Base-by-base conservation (phyloP, 2,113 vertebrate species). In the Alosa alosa region DNA sequence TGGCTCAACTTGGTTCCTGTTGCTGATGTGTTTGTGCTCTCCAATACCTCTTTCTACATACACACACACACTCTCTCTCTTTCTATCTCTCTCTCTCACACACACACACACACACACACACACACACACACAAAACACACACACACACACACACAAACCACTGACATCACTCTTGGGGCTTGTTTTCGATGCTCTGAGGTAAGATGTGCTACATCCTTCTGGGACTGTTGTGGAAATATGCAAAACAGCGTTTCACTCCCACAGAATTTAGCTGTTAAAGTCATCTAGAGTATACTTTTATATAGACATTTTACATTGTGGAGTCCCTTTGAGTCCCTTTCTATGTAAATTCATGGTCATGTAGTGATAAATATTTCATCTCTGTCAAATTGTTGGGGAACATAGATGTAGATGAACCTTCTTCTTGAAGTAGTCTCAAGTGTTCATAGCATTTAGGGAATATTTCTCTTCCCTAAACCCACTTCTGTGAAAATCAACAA, bases 1-100 rank as follows among this genome's bases (percentile, higher is more conserved):
- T 93, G 96, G 96, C 97, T 98, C 96, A 97, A 98, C 97, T 97
- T 97, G 96, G 96, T 99, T 99, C 97, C 98, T 99, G 97, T 97
- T 97, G 97, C 96, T 96, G 96, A 96, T 96, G 96, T 96, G 96
- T 96, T 98, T 96, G 95, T 94, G 95, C 95, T 96, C 89, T 81
- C 94, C 94, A 95, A 90, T 90, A 91, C 89, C 88, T 90, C 91
- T 88, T 93, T 92, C 92, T 91, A 64, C 60, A 52, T 52, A 52
- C 55, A 57, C 55, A 57, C 17, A 57, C 55, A 57, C 55, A 57
- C 52, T 31, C 31, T 31, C 1, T 31, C 31, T 31, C 31, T 31
- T 31, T 31, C 31, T 31, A 31, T 46, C 46, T 46, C 46, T 46
- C 46, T 46, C 46, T 46, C 46, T 20, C 31, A 39, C 68, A 75